A percentile compares a stretch with the other conserved stretches of the same genome.
phyloP scores from a whole-genome alignment of 2,888 invertebrate species.

The Trissolcus brochymenae region DNA sequence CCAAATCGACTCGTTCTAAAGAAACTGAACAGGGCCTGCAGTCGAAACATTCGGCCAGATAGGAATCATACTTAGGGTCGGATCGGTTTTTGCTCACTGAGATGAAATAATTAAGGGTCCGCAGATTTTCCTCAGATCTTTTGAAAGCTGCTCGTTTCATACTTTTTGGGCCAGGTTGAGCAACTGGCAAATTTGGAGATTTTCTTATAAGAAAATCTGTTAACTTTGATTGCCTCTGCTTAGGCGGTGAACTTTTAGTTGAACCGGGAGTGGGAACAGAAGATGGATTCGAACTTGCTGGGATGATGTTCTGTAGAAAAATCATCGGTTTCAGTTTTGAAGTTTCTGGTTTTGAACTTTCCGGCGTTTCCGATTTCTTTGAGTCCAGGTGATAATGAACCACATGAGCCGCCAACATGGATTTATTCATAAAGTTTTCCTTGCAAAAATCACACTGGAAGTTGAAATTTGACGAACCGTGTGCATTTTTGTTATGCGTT shows the following conservation, averaged over 20 bases:
- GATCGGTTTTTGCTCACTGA: not conserved
- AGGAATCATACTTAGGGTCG: not conserved
- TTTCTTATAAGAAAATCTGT: conserved; percentile 28
- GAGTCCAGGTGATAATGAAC: conserved; percentile 14
- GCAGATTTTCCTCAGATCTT: not conserved
- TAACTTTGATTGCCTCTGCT: conserved; percentile 37
- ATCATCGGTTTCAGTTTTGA: not conserved
- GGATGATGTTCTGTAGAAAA: conserved; percentile 21
- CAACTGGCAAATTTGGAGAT: not conserved
- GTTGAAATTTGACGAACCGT: not conserved
- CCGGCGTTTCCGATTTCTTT: not conserved
- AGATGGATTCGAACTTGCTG: not conserved
- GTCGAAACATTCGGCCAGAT: conserved; percentile 3
- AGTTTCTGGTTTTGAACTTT: not conserved
- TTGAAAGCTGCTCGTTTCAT: not conserved
- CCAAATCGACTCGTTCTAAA: not conserved
- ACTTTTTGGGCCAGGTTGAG: not conserved
- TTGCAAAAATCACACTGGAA: conserved; percentile 21
- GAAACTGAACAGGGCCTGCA: conserved; percentile 26
- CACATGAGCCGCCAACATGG: conserved; percentile 1
- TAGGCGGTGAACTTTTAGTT: not conserved
- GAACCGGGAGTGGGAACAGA: not conserved
- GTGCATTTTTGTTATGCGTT: conserved; percentile 12
- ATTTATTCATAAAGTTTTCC: conserved; percentile 13
- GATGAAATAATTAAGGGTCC: not conserved